A percentile compares a stretch with the other conserved stretches of the same genome.
phyloP scores from a whole-genome alignment of 2,113 vertebrate genomes.

The Microtus montanus region DNA sequence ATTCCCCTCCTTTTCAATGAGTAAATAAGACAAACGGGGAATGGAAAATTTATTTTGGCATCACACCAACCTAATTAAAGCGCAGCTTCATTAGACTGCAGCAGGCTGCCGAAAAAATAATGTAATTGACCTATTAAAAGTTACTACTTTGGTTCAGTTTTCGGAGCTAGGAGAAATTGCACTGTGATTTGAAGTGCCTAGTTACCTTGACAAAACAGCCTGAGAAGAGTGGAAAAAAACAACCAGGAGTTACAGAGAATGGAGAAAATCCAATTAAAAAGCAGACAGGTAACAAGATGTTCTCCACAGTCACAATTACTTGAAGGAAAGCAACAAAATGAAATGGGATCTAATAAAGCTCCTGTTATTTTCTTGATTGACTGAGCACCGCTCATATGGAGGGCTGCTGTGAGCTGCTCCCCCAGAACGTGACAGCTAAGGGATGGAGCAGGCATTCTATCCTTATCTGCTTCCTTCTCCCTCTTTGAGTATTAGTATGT shows the following conservation, averaged over 20 bases:
- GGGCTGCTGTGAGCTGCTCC: neutral
- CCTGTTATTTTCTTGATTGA: neutral
- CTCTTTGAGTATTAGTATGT: neutral
- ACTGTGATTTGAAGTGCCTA: constrained; percentile 71
- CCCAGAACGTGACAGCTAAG: neutral
- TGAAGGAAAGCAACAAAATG: constrained; percentile 39
- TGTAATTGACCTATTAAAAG: constrained; percentile 77
- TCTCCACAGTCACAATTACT: neutral
- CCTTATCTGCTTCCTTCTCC: neutral
- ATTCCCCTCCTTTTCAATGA: constrained; percentile 75
- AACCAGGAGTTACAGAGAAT: constrained; percentile 43
- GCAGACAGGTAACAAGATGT: constrained; percentile 49
- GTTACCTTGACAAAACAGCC: constrained; percentile 68
- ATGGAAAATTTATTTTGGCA: constrained; percentile 80
- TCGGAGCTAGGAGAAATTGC: constrained; percentile 59
- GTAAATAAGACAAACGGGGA: constrained; percentile 81
- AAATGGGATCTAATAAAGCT: constrained; percentile 44
- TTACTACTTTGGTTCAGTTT: constrained; percentile 72
- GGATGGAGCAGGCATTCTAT: neutral
- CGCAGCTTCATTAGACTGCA: constrained; percentile 71
- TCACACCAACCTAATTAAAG: constrained; percentile 73
- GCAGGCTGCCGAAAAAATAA: constrained; percentile 78
- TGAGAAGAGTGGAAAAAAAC: neutral
- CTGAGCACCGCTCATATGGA: neutral
- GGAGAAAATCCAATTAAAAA: constrained; percentile 62